These are phyloP conservation scores for Spheniscus humboldti DNA, from an alignment of 2,797 vertebrate genomes.

Conservation along the genomic window DNA sequence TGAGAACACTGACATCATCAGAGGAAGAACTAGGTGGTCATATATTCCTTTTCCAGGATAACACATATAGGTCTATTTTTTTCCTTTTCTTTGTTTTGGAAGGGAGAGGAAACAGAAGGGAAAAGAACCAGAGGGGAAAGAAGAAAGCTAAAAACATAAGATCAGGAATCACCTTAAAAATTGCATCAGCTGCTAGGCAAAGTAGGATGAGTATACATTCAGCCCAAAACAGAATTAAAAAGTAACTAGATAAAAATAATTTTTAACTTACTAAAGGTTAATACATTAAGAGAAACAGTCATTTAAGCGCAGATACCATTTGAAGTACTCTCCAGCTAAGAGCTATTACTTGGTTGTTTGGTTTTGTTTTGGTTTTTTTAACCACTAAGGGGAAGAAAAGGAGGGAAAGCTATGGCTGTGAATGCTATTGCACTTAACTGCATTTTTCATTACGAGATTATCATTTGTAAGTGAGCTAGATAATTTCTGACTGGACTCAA, in stretches of 20 bases:
- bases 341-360: neutral
- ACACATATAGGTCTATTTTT: neutral
- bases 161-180: slow-evolving; percentile 4
- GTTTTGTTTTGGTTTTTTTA: neutral
- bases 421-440: neutral
- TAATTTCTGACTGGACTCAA: neutral
- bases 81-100: neutral
- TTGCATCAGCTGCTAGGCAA: neutral
- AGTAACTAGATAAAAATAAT: neutral
- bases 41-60: neutral
- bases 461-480: neutral
- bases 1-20: neutral
- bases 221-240: slow-evolving; percentile 19
- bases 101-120: neutral
- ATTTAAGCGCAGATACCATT: neutral
- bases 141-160: neutral
- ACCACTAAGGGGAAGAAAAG: neutral
- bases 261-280: slow-evolving; percentile 28
- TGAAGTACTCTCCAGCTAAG: slow-evolving; percentile 34
- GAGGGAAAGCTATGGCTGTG: neutral
- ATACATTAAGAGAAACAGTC: neutral
- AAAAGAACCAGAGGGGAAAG: neutral
- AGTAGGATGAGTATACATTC: neutral
- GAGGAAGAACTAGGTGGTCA: neutral
- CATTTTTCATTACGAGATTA: neutral